These are phyloP conservation scores for Sphenodon punctatus DNA, from an alignment of 2,797 vertebrate species.

Conservation along the genomic window DNA sequence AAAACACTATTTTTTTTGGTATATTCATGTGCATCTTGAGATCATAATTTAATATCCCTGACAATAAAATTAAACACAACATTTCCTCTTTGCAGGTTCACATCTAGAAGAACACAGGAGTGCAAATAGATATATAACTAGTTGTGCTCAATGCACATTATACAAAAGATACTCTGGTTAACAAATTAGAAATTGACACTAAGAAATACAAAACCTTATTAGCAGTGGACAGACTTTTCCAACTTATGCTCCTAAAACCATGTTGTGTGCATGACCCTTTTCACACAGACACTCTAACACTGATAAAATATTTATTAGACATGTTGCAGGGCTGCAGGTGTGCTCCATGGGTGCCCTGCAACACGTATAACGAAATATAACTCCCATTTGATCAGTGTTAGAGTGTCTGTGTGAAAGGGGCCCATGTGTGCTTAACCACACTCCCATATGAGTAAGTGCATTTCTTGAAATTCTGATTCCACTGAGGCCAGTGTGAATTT, in stretches of 20 bases:
- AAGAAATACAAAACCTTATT: not conserved
- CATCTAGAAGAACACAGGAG: constrained; percentile 53
- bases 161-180: constrained; percentile 1
- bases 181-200: constrained; percentile 46
- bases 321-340: too few species aligned
- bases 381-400: too few species aligned
- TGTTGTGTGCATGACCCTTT: too few species aligned
- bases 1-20: constrained; percentile 28
- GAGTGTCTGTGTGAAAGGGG: too few species aligned
- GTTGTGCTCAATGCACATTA: constrained; percentile 43
- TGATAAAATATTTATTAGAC: too few species aligned
- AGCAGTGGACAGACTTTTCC: not conserved
- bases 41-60: constrained; percentile 42
- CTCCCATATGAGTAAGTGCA: too few species aligned
- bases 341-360: too few species aligned
- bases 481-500: too few species aligned
- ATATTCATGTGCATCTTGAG: not conserved
- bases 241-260: not conserved
- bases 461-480: too few species aligned
- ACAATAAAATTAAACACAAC: constrained; percentile 43
- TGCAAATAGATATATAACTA: constrained; percentile 69
- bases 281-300: too few species aligned
- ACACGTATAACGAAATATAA: too few species aligned
- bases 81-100: constrained; percentile 38
- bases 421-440: too few species aligned